phyloP scores from a whole-genome alignment of 64 coral and sea anemone genomes.

The Actinia tenebrosa region DNA sequence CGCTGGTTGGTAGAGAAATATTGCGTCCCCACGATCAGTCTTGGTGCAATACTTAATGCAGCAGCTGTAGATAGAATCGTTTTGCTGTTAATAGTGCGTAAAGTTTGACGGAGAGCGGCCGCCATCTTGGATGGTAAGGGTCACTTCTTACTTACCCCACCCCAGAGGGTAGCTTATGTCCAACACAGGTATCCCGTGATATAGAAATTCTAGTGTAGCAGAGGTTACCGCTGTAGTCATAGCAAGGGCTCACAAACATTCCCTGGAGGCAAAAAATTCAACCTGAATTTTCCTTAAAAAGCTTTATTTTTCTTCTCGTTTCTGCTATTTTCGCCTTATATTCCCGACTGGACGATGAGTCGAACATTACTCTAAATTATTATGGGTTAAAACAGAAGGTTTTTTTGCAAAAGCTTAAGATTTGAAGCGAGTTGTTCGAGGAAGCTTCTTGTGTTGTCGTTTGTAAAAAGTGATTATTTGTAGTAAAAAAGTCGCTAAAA shows the following conservation, averaged over 20 bases:
- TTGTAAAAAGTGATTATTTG: background rate
- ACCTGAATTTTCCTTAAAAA: background rate
- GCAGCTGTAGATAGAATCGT: slow-evolving; percentile 68
- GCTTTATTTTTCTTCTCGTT: background rate
- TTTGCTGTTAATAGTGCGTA: slow-evolving; percentile 43
- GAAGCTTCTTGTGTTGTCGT: background rate
- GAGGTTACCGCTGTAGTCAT: slow-evolving; percentile 9
- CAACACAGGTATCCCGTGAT: background rate
- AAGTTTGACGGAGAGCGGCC: background rate
- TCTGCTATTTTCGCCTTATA: background rate
- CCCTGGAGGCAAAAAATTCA: background rate
- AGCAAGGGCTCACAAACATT: slow-evolving; percentile 25
- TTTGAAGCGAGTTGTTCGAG: background rate
- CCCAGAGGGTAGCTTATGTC: background rate
- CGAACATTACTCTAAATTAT: background rate
- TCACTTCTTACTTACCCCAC: background rate
- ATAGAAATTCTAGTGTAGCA: background rate
- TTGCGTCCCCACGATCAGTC: slow-evolving; percentile 9
- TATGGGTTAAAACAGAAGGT: background rate
- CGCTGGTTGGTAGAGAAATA: slow-evolving; percentile 39
- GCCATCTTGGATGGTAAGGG: background rate
- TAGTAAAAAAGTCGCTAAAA: background rate
- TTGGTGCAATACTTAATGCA: slow-evolving; percentile 77
- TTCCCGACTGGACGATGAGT: background rate
- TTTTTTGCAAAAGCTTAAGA: background rate